These are phyloP conservation scores for Chloroclystis v-ata DNA, from an alignment of 2,888 invertebrate species.

Conservation along the genomic window DNA sequence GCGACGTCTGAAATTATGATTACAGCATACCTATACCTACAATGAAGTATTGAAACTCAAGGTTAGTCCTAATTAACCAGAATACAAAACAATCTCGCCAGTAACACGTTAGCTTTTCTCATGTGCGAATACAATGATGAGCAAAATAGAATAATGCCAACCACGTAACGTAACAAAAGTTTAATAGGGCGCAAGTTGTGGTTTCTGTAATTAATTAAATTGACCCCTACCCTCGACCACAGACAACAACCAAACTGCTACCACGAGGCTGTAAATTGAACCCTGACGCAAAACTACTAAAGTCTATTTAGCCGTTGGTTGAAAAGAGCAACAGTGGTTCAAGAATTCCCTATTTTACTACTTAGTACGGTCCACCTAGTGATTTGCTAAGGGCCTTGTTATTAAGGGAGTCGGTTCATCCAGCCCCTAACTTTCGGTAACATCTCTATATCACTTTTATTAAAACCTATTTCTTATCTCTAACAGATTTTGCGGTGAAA, in stretches of 20 bases:
- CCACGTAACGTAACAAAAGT: conserved; percentile 51
- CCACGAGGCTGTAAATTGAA: conserved; percentile 40
- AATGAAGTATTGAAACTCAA: conserved; percentile 3
- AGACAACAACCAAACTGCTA: conserved; percentile 39
- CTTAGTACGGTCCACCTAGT: conserved; percentile 51
- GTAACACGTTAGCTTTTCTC: no score
- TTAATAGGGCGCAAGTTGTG: conserved; percentile 63
- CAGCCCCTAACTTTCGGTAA: conserved; percentile 36
- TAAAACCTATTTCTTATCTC: conserved; percentile 23
- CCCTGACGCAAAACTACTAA: conserved; percentile 40
- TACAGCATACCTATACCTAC: no score
- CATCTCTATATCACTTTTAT: conserved; percentile 47
- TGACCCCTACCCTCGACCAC: conserved; percentile 58
- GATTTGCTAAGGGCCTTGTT: conserved; percentile 52
- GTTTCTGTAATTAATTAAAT: conserved; percentile 66
- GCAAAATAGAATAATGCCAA: conserved; percentile 51
- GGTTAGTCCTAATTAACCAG: no score
- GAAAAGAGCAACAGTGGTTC: conserved; percentile 43
- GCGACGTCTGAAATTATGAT: no score
- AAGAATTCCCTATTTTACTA: conserved; percentile 60
- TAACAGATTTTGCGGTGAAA: background rate
- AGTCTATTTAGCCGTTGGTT: conserved; percentile 34
- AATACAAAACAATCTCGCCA: no score
- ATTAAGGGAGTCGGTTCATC: conserved; percentile 51
- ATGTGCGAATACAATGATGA: conserved; percentile 27